Evolutionary conservation across 2,113 vertebrate species (phyloP), one percentile per base, ranked within the genome.

Genomic region (Notarius quadriscutis): DNA sequence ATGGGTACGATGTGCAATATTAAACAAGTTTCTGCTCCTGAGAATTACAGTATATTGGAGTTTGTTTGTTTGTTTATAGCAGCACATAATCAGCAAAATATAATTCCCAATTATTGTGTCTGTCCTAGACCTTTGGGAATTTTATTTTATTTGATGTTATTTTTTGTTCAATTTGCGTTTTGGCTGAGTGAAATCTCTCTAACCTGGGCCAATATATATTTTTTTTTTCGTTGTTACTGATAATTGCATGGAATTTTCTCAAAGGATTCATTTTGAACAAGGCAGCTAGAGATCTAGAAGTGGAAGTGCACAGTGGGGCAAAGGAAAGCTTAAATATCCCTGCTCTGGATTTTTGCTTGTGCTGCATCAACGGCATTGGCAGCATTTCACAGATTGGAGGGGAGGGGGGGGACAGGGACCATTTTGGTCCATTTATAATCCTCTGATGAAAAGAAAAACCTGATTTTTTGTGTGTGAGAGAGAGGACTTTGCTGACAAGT

Each of bases 401-500:
- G 41, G 3, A 41, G 41, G 41, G 41, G 34, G 41, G 41, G 41
- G 88, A 86, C 91, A 90, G 27, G 18, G 41, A 83, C 90, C 86
- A 90, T 93, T 81, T 91, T 90, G 85, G 90, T 83, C 87, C 90
- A 88, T 89, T 84, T 91, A 88, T 94, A 93, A 94, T 94, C 93
- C 90, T 91, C 92, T 91, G 87, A 90, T 92, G 88, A 88, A 92
- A 94, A 95, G 90, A 92, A 94, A 95, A 91, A 93, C 92, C 87
- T 93, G 93, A 92, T 92, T 91, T 85, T 93, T 93, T 91, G 87
- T 85, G 84, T 89, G 86, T 87, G 34, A 85, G 41, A 86, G 53
- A 84, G 90, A 89, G 88, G 41, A 87, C 62, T 77, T 50, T 89
- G 89, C 91, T 15, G 89, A 89, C 89, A 91, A 88, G 79, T 89